Evolutionary conservation across 53 echinoderm and acorn worm genomes (phyloP).

Genomic region (Mesocentrotus franciscanus): DNA sequence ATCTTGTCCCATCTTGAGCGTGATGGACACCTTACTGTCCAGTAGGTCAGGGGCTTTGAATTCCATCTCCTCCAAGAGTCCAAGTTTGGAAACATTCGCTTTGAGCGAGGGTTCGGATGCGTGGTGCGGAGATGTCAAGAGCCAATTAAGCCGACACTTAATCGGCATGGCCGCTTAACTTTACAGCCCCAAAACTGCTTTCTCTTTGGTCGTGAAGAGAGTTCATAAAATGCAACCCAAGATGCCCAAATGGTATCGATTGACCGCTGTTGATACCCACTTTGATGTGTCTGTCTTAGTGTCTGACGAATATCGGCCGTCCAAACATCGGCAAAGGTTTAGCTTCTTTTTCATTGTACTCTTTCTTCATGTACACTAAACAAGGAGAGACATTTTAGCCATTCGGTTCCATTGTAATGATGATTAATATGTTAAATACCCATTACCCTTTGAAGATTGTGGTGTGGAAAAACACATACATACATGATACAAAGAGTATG

Average conservation of each 20-base stretch:
- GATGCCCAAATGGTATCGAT: slow-evolving; percentile 50
- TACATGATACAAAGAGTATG: too few species aligned
- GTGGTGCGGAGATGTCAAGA: slow-evolving; percentile 20
- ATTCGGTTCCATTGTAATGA: background rate
- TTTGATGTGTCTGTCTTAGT: slow-evolving; percentile 22
- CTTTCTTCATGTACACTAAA: background rate
- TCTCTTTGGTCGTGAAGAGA: slow-evolving; percentile 28
- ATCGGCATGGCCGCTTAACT: slow-evolving; percentile 31
- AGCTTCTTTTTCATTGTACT: background rate
- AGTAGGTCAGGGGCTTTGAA: background rate
- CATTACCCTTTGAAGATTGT: too few species aligned
- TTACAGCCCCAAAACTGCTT: slow-evolving; percentile 34
- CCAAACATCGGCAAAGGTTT: background rate
- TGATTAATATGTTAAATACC: background rate
- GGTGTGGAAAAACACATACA: too few species aligned
- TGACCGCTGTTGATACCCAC: slow-evolving; percentile 42
- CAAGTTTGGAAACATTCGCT: slow-evolving; percentile 25
- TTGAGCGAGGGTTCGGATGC: background rate
- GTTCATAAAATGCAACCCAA: slow-evolving; percentile 48
- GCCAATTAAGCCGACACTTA: slow-evolving; percentile 46
- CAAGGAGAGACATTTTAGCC: background rate
- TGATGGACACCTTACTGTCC: background rate
- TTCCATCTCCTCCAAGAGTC: slow-evolving; percentile 2
- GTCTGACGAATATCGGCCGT: background rate
- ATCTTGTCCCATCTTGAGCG: background rate